Conservation (phyloP, 2,888 invertebrate species). For the Priapulus caudatus region DNA sequence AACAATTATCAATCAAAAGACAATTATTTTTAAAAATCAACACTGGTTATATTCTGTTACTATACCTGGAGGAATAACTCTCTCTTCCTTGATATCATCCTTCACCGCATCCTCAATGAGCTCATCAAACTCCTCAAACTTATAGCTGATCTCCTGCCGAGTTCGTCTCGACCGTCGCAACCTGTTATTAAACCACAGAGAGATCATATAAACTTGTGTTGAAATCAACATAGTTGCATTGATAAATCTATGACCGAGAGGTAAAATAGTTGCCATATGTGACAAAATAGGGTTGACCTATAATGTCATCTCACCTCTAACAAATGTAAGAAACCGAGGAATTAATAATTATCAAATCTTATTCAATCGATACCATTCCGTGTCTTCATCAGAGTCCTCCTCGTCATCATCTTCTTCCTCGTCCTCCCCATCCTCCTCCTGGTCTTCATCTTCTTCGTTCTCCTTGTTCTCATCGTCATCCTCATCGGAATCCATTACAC, state of each 20-base stretch:
- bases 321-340: too few relatives aligned
- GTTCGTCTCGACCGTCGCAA: conserved; percentile 54
- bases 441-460: conserved; percentile 43
- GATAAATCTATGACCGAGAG: too few relatives aligned
- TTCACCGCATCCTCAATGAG: conserved; percentile 73
- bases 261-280: too few relatives aligned
- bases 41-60: too few relatives aligned
- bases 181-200: too few relatives aligned
- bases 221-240: not conserved
- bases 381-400: conserved; percentile 20
- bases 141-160: conserved; percentile 55
- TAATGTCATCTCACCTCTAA: too few relatives aligned
- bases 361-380: conserved; percentile 10
- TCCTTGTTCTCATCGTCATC: conserved; percentile 40
- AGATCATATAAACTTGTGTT: too few relatives aligned
- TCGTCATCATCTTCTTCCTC: conserved; percentile 68
- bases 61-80: conserved; percentile 11
- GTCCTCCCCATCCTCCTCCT: conserved; percentile 41
- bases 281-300: too few relatives aligned
- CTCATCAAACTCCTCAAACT: conserved; percentile 83
- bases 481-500: too few relatives aligned
- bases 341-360: too few relatives aligned
- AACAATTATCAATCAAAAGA: too few relatives aligned
- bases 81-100: conserved; percentile 28
- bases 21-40: too few relatives aligned